Percentiles rank a stretch among this genome's conserved stretches.
phyloP scores from a whole-genome alignment of 2,797 vertebrate species.

The Lophura swinhoii region DNA sequence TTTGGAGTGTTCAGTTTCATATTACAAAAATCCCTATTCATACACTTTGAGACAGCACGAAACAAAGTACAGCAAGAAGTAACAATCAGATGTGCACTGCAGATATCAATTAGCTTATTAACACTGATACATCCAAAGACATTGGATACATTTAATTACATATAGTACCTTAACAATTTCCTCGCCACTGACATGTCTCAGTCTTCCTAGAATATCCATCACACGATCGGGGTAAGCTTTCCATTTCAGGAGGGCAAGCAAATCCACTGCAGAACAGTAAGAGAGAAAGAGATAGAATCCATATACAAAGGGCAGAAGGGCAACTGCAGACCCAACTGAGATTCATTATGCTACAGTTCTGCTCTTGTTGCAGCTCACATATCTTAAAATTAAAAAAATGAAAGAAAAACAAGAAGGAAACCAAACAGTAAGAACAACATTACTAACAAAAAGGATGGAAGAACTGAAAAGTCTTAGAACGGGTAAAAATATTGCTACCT shows the following conservation, averaged over 20 bases:
- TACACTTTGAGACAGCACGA: not conserved
- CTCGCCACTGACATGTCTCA: constrained; percentile 95
- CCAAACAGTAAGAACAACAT: not conserved
- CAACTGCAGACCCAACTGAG: not conserved
- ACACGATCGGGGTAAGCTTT: constrained; percentile 96
- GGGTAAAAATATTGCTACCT: not conserved
- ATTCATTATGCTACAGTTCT: not conserved
- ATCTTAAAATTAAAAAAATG: not conserved
- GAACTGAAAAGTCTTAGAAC: not conserved
- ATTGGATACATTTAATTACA: not conserved
- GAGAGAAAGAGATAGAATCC: constrained; percentile 11
- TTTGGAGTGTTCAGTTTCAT: not conserved
- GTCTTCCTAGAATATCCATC: constrained; percentile 94
- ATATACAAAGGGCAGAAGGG: not conserved
- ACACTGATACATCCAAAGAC: not conserved
- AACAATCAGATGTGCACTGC: not conserved
- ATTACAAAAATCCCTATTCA: not conserved
- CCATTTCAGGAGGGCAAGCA: constrained; percentile 98
- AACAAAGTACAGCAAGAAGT: not conserved
- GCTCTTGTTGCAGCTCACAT: not conserved
- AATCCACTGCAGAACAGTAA: constrained; percentile 86
- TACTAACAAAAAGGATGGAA: not conserved
- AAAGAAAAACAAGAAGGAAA: not conserved
- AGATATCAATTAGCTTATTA: not conserved
- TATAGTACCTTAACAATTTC: constrained; percentile 94